A percentile compares a stretch with the other conserved stretches of the same genome.
phyloP scores from a whole-genome alignment of 2,113 vertebrate species.

The Podocnemis expansa region DNA sequence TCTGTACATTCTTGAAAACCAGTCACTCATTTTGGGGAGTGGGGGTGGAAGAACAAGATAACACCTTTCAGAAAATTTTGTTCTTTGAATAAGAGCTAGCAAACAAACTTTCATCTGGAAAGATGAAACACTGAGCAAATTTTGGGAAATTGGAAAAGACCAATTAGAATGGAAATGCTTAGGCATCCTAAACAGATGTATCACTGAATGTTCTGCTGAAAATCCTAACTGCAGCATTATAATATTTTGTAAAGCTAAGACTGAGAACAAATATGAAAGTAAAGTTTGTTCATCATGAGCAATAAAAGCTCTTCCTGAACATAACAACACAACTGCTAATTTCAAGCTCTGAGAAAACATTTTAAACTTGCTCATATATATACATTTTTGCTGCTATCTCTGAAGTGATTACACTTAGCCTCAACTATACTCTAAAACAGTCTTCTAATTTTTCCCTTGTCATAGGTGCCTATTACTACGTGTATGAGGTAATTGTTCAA shows the following conservation, averaged over 20 bases:
- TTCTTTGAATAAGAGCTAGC: not conserved
- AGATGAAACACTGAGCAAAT: not conserved
- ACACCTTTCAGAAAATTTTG: not conserved
- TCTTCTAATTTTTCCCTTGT: not conserved
- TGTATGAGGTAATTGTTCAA: not conserved
- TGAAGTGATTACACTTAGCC: not conserved
- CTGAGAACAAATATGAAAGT: not conserved
- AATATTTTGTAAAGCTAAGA: not conserved
- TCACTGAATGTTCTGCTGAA: not conserved
- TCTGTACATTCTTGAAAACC: not conserved
- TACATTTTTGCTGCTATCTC: not conserved
- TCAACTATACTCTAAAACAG: not conserved
- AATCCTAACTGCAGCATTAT: not conserved
- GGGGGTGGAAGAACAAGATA: too few species aligned
- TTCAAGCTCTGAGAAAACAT: not conserved
- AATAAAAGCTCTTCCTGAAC: not conserved
- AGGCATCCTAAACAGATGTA: not conserved
- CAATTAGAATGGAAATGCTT: not conserved
- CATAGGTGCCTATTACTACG: not conserved
- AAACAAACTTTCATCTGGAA: slow-evolving; percentile 13
- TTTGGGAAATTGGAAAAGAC: not conserved
- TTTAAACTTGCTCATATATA: not conserved
- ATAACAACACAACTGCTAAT: not conserved
- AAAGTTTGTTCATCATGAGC: not conserved
- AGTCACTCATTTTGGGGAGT: not conserved